phyloP scores from a whole-genome alignment of 2,797 vertebrate species.

The Myotis planiceps region DNA sequence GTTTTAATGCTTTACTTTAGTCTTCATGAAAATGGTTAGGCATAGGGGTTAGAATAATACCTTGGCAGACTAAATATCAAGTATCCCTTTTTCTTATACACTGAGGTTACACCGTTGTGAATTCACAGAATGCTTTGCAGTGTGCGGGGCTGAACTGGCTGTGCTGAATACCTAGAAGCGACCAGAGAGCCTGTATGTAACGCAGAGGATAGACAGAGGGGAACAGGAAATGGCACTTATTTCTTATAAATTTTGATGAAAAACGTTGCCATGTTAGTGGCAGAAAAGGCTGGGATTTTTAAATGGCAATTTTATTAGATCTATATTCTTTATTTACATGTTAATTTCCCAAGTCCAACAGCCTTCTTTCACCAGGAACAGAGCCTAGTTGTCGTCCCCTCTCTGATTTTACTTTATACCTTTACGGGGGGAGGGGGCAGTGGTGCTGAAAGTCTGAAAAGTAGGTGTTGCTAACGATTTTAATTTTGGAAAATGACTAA shows the following conservation, averaged over 20 bases:
- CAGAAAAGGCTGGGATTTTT: background rate
- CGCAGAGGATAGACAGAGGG: background rate
- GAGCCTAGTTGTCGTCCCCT: background rate
- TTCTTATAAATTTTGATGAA: background rate
- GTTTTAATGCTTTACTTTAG: background rate
- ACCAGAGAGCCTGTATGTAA: background rate
- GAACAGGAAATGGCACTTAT: background rate
- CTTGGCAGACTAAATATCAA: background rate
- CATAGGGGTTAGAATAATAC: background rate
- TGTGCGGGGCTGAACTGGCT: background rate
- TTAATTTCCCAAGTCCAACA: background rate
- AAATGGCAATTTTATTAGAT: background rate
- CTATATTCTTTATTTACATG: background rate
- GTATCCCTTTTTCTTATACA: background rate
- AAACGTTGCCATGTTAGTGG: background rate
- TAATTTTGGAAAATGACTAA: background rate
- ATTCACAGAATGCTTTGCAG: background rate
- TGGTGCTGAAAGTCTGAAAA: background rate
- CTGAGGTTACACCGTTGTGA: background rate
- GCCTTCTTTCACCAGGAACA: background rate
- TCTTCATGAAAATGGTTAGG: background rate
- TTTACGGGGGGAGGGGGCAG: too few species aligned
- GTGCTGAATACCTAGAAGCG: background rate
- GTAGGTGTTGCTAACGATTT: background rate
- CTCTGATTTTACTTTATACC: background rate